Conservation (phyloP, 2,113 vertebrate species). For the Mola mola region DNA sequence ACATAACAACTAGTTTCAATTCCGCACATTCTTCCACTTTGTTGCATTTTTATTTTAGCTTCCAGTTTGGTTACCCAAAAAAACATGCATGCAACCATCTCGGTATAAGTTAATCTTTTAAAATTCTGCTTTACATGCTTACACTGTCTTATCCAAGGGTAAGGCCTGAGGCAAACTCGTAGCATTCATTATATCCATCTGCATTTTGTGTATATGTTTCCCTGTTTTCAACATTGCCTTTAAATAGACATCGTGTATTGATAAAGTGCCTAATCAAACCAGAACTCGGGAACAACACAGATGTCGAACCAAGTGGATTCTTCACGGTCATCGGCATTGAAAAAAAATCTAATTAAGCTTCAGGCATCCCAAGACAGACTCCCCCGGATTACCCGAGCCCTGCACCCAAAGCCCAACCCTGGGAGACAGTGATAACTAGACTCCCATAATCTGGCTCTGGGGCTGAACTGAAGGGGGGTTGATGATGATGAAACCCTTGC, state of each 20-base stretch:
- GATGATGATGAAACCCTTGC: constrained; percentile 45
- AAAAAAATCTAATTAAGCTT: constrained; percentile 77
- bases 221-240: constrained; percentile 26
- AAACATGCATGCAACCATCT: too few species aligned
- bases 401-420: constrained; percentile 67
- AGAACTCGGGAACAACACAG: constrained; percentile 50
- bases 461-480: constrained; percentile 13
- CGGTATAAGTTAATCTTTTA: too few species aligned
- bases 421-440: constrained; percentile 77
- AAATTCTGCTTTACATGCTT: too few species aligned
- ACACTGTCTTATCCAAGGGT: too few species aligned
- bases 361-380: constrained; percentile 62
- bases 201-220: constrained; percentile 29
- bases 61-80: too few species aligned
- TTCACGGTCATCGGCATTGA: constrained; percentile 63
- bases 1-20: background rate
- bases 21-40: too few species aligned
- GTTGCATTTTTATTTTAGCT: too few species aligned
- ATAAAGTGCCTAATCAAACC: constrained; percentile 32
- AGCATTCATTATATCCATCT: constrained; percentile 14
- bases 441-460: constrained; percentile 64
- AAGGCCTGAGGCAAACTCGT: constrained; percentile 5
- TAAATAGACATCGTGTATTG: constrained; percentile 22
- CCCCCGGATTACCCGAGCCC: constrained; percentile 68
- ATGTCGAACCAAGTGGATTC: constrained; percentile 76